Percentiles rank a stretch among this genome's conserved stretches.
Evolutionary conservation across 2,113 vertebrate species (phyloP).

Genomic region (Egretta garzetta): DNA sequence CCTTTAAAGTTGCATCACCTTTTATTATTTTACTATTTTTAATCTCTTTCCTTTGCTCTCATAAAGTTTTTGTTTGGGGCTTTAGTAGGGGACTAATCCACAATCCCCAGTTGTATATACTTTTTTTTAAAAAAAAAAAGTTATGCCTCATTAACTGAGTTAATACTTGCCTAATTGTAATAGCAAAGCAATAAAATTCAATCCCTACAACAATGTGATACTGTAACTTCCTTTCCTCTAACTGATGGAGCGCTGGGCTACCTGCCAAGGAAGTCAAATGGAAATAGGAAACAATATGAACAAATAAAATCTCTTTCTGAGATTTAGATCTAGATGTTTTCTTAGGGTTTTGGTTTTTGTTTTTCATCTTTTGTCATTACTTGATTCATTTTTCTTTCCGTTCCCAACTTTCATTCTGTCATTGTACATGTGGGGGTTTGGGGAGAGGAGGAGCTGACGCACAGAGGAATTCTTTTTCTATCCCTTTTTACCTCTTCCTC

Average conservation of each 20-base stretch:
- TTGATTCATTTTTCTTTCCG: neutral
- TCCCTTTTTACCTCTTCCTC: neutral
- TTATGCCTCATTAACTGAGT: conserved; percentile 31
- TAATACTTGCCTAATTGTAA: conserved; percentile 56
- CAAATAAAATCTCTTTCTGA: conserved; percentile 5
- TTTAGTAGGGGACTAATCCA: neutral
- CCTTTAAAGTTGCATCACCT: neutral
- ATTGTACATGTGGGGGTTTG: neutral
- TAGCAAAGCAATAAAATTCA: conserved; percentile 51
- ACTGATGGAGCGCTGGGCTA: conserved; percentile 1
- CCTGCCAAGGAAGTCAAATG: conserved; percentile 14
- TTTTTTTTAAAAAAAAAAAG: neutral
- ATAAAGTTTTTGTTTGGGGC: neutral
- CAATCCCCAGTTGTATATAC: neutral
- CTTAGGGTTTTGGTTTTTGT: neutral
- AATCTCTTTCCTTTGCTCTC: neutral
- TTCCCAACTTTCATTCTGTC: neutral
- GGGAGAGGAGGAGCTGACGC: neutral
- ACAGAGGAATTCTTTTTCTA: neutral
- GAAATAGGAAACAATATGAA: neutral
- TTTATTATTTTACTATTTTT: neutral
- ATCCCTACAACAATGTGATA: conserved; percentile 33
- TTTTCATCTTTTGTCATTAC: neutral
- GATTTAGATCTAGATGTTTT: neutral
- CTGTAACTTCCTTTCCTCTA: conserved; percentile 33